Evolutionary conservation across 2,888 invertebrate genomes (phyloP).

Genomic region (Caenorhabditis sp.): DNA sequence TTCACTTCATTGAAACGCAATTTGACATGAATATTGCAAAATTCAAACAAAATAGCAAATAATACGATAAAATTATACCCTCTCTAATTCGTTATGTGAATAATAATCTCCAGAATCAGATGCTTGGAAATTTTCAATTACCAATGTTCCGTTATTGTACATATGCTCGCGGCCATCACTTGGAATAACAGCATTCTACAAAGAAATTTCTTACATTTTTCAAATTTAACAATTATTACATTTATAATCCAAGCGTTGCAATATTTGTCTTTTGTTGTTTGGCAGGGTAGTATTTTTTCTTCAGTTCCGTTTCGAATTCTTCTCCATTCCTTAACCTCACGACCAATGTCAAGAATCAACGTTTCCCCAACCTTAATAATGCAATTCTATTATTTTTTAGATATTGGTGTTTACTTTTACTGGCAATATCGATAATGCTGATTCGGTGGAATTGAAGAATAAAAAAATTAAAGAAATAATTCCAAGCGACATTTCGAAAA

Average conservation of each 20-base stretch:
- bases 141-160: slow-evolving; percentile 61
- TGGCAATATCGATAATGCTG: slow-evolving; percentile 38
- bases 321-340: slow-evolving; percentile 60
- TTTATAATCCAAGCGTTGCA: slow-evolving; percentile 26
- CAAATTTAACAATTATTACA: too few relatives aligned
- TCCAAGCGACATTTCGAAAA: background rate
- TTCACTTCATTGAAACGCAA: too few relatives aligned
- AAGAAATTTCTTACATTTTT: too few relatives aligned
- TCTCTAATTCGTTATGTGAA: slow-evolving; percentile 63
- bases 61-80: too few relatives aligned
- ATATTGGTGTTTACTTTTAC: slow-evolving; percentile 49
- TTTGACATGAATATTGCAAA: too few relatives aligned
- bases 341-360: slow-evolving; percentile 57
- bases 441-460: background rate
- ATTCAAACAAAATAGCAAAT: too few relatives aligned
- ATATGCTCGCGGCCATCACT: slow-evolving; percentile 54
- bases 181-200: too few relatives aligned
- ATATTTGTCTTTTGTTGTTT: background rate
- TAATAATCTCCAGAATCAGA: slow-evolving; percentile 67
- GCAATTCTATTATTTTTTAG: too few relatives aligned
- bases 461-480: background rate
- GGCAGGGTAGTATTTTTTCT: slow-evolving; percentile 45
- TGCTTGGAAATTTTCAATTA: slow-evolving; percentile 58
- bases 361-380: slow-evolving; percentile 58
- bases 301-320: slow-evolving; percentile 51